Percentiles rank a stretch among this genome's conserved stretches.
Conservation (phyloP, 2,113 vertebrate genomes). For the Microtus montanus region DNA sequence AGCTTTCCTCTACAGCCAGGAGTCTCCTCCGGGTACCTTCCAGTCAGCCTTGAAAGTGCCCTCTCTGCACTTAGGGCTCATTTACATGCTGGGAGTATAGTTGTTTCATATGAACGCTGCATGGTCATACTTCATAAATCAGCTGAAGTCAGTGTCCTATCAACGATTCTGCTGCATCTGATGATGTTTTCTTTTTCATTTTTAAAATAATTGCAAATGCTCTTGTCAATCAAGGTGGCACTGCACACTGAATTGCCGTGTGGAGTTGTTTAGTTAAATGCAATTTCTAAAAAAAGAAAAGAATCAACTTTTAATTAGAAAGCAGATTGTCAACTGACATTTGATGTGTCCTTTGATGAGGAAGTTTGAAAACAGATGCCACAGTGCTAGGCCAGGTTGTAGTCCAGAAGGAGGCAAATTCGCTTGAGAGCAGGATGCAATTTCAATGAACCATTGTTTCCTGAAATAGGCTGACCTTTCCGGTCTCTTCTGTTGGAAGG, state of each 20-base stretch:
- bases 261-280: constrained; percentile 76
- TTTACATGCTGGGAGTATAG: constrained; percentile 75
- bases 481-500: not conserved
- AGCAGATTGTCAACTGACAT: constrained; percentile 54
- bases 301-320: constrained; percentile 67
- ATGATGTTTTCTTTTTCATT: constrained; percentile 45
- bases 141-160: constrained; percentile 73
- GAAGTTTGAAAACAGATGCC: constrained; percentile 35
- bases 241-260: constrained; percentile 52
- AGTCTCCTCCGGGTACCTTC: not conserved
- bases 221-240: constrained; percentile 67
- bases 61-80: constrained; percentile 64
- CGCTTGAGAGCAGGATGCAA: not conserved
- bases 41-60: not conserved
- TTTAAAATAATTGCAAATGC: constrained; percentile 77
- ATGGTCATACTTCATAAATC: constrained; percentile 58
- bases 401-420: not conserved
- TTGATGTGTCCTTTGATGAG: constrained; percentile 57
- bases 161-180: constrained; percentile 72
- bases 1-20: not conserved
- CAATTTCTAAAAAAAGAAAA: constrained; percentile 10
- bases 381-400: not conserved
- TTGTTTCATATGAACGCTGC: constrained; percentile 69
- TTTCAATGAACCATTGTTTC: constrained; percentile 24
- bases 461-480: not conserved